Percentiles rank a stretch among this genome's conserved stretches.
Conservation (phyloP, 2,797 vertebrate genomes). For the Ispidina lecontei region DNA sequence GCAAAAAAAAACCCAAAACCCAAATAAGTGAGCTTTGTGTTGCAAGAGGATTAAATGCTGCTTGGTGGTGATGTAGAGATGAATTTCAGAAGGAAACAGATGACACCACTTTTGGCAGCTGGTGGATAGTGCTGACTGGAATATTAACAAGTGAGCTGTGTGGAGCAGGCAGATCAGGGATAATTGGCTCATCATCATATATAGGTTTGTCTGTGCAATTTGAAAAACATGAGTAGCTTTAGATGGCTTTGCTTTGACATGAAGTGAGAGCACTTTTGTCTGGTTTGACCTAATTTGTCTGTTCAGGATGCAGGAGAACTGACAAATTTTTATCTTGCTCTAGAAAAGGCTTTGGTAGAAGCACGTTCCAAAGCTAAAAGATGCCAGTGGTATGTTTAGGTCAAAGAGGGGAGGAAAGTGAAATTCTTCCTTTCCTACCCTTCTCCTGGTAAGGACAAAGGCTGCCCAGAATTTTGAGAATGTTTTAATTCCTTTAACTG, state of each 20-base stretch:
- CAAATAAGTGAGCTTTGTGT: not conserved
- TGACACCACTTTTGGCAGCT: not conserved
- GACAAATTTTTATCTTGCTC: not conserved
- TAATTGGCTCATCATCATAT: not conserved
- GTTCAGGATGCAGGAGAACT: not conserved
- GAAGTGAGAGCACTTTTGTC: not conserved
- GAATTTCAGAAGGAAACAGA: not conserved
- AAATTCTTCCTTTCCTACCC: not conserved
- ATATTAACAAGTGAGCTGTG: not conserved
- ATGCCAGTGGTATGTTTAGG: not conserved
- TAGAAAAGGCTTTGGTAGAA: not conserved
- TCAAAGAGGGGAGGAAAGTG: not conserved
- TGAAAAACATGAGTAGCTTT: not conserved
- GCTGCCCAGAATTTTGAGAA: not conserved
- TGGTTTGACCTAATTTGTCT: not conserved
- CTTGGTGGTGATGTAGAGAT: not conserved
- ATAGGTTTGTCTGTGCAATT: not conserved
- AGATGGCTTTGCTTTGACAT: not conserved
- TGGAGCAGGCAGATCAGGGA: not conserved
- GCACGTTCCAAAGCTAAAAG: not conserved
- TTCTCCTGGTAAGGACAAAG: not conserved
- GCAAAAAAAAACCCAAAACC: not conserved
- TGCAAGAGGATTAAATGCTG: not conserved
- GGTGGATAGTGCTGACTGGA: conserved; percentile 23
- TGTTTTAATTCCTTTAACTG: not conserved